Evolutionary conservation across 2,797 vertebrate genomes (phyloP).

Genomic region (Malacoctenus gilli): DNA sequence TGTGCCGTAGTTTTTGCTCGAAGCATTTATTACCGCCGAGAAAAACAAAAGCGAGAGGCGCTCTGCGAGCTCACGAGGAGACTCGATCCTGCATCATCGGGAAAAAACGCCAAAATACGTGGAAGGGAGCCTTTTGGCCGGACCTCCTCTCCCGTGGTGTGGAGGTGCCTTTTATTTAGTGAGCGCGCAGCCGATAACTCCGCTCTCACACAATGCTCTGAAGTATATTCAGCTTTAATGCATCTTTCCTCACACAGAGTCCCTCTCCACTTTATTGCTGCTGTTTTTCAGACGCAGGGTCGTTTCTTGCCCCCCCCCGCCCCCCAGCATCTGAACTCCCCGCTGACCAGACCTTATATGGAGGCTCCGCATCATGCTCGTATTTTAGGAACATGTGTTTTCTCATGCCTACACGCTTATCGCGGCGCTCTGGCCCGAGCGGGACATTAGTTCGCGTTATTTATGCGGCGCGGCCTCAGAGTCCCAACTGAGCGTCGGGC

Average conservation of each 20-base stretch:
- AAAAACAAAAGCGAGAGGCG: no score
- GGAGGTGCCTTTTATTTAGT: slow-evolving; percentile 27
- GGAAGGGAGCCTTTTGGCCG: no score
- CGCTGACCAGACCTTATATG: slow-evolving; percentile 5
- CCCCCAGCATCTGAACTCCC: no score
- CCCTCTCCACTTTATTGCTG: neutral
- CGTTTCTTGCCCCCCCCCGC: neutral
- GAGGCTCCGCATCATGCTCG: neutral
- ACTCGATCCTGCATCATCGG: no score
- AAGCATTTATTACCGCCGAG: neutral
- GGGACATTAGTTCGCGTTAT: neutral
- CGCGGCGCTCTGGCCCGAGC: neutral
- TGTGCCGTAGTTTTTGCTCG: slow-evolving; percentile 5
- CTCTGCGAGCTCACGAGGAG: no score
- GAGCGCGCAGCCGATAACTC: slow-evolving; percentile 5
- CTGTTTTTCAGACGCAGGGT: neutral
- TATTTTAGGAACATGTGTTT: neutral
- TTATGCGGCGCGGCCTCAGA: neutral
- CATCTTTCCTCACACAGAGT: neutral
- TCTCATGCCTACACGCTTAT: neutral
- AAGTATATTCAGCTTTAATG: neutral
- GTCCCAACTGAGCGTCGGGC: neutral
- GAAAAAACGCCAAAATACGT: neutral
- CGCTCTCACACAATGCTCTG: neutral
- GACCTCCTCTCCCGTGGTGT: slow-evolving; percentile 13